Conservation (phyloP, 2,888 invertebrate genomes). For the Chaitophorus viminalis region DNA sequence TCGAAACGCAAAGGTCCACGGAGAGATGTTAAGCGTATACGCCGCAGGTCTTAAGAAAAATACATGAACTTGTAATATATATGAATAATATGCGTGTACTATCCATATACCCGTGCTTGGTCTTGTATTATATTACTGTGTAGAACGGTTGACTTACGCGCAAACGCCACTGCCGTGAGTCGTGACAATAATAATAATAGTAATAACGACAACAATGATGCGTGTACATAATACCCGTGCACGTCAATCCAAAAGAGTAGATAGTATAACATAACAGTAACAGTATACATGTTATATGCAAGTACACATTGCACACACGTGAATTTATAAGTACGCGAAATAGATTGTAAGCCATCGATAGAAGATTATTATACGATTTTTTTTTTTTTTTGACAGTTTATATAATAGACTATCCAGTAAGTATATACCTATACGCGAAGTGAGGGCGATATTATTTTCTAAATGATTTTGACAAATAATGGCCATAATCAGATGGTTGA, state of each 20-base stretch:
- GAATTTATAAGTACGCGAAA: neutral
- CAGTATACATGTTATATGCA: too few relatives aligned
- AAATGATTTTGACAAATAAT: neutral
- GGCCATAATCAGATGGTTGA: conserved; percentile 2
- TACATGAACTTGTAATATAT: too few relatives aligned
- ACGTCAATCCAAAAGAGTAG: too few relatives aligned
- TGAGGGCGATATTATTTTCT: neutral
- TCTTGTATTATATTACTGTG: neutral
- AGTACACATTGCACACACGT: too few relatives aligned
- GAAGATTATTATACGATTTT: too few relatives aligned
- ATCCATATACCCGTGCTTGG: neutral
- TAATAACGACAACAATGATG: too few relatives aligned
- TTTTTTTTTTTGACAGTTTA: neutral
- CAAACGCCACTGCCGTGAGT: neutral
- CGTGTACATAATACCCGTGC: too few relatives aligned
- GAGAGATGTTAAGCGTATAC: neutral
- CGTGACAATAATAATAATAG: too few relatives aligned
- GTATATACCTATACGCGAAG: neutral
- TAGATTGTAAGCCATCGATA: neutral
- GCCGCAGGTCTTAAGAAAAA: too few relatives aligned
- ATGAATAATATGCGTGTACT: too few relatives aligned
- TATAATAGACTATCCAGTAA: neutral
- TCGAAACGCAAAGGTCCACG: neutral
- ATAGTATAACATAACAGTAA: too few relatives aligned
- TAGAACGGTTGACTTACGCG: neutral